Base-by-base conservation (phyloP, 2,113 vertebrate genomes). In the Tauraco erythrolophus region DNA sequence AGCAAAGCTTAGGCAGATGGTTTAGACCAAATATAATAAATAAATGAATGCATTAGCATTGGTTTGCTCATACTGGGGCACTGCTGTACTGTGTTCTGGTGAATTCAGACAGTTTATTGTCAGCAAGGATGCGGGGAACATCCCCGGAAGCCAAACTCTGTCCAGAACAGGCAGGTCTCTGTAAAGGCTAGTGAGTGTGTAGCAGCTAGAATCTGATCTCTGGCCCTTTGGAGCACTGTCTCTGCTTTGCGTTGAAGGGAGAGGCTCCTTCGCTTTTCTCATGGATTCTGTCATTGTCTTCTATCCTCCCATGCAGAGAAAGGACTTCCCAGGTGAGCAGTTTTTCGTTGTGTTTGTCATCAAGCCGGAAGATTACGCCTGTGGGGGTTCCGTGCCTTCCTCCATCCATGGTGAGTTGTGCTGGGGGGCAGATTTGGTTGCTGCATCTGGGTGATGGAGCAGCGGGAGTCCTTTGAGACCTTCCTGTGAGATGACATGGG, bases 321-420 rank as follows among this genome's bases (percentile, higher is more conserved):
- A 98, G 68, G 98, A 98, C 90, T 99, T 98, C 88, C 98, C 97
- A 68, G 97, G 86, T 4, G 97, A 98, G 70, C 98, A 98, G 94
- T 99, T 99, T 96, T 98, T 98, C 0, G 89, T 98, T 80, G 98
- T 99, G 39, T 98, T 99, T 2, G 98, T 99, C 94, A 98, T 99
- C 94, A 99, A 98, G 65, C 98, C 98, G 1, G 98, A 99, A 92
- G 98, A 99, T 83, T 98, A 98, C 9, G 95, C 98, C 21, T 99
- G 98, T 64, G 98, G 98, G 30, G 98, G 98, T 88, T 98, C 98
- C 41, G 89, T 97, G 80, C 98, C 98, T 72, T 97, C 98, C 64
- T 98, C 98, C 37, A 41, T 96, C 60, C 97, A 91, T 65, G 98
- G 98, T 99, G 93, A 98, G 98, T 77, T 75, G 33, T 19, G 13